Base-by-base conservation (phyloP, 2,113 vertebrate species). In the Physeter macrocephalus region DNA sequence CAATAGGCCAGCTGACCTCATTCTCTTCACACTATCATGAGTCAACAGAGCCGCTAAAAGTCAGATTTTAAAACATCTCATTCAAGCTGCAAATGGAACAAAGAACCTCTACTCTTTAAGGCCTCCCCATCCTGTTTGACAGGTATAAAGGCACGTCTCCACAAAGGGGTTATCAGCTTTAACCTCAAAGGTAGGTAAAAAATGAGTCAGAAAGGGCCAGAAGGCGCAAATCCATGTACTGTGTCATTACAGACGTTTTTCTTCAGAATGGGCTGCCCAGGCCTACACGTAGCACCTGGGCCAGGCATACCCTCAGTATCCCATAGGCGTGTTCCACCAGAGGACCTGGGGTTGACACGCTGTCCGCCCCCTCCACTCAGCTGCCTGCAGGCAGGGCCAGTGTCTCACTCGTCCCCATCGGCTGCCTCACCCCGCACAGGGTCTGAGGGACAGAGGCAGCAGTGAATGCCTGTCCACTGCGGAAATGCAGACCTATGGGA, bases 21-120 rank as follows among this genome's bases (percentile, higher is more conserved):
- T 90, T 97, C 96, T 94, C 95, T 92, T 94, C 90, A 95, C 90
- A 96, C 87, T 95, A 95, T 88, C 96, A 41, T 93, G 93, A 97
- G 96, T 98, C 97, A 97, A 98, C 90, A 96, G 93, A 96, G 64
- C 83, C 21, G n/a, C 90, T 93, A 71, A 92, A 96, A 96, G 93
- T 93, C 97, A 97, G 95, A 97, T 81, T 97, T 96, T 96, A 93
- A 97, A 97, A 97, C 94, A 96, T 93, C 92, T 97, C 90, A 88
- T 97, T 96, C 97, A 97, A 93, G 77, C 89, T 95, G 82, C 91
- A 92, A 86, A 89, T 43, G 59, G 86, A 97, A 97, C 97, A 98
- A 97, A 97, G 97, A 97, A 87, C 31, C 90, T 96, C 93, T 78
- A 83, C 91, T 96, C 83, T 95, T 82, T 91, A 49, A 67, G 39